Conservation (phyloP, 2,797 vertebrate genomes). For the Potorous gilbertii region DNA sequence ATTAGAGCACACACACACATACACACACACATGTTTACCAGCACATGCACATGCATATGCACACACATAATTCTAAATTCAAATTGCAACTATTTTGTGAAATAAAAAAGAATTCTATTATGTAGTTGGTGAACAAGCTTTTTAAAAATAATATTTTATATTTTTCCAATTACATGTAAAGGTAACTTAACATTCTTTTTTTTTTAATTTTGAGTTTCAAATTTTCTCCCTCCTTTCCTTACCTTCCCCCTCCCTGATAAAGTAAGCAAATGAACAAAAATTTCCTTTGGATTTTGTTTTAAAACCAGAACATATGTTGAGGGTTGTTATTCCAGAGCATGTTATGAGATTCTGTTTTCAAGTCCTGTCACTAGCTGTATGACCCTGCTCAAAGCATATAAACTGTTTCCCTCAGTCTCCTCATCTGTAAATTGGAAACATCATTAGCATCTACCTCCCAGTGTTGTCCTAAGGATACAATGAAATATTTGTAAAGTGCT, state of each 20-base stretch:
- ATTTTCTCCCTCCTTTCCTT: not conserved
- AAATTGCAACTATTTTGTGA: not conserved
- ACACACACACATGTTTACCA: not conserved
- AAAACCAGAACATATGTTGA: not conserved
- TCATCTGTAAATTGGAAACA: not conserved
- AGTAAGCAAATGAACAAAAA: not conserved
- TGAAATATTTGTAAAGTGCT: not conserved
- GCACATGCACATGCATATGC: not conserved
- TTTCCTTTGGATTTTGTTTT: conserved; percentile 17
- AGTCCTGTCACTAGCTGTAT: not conserved
- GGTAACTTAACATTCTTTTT: not conserved
- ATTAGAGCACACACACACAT: not conserved
- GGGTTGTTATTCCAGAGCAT: conserved; percentile 3
- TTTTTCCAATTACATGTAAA: not conserved
- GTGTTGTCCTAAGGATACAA: not conserved
- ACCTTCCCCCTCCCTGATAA: not conserved
- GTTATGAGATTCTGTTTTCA: conserved; percentile 5
- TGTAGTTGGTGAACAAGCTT: not conserved
- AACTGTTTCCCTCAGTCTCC: not conserved
- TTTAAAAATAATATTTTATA: not conserved
- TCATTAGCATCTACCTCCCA: not conserved
- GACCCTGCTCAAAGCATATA: not conserved
- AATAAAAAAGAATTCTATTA: not conserved
- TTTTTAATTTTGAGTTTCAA: not conserved
- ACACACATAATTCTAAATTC: not conserved